Evolutionary conservation across 2,888 invertebrate species (phyloP), one percentile per base, ranked within the genome.

Genomic region (Zygothrica quintamaculata): DNA sequence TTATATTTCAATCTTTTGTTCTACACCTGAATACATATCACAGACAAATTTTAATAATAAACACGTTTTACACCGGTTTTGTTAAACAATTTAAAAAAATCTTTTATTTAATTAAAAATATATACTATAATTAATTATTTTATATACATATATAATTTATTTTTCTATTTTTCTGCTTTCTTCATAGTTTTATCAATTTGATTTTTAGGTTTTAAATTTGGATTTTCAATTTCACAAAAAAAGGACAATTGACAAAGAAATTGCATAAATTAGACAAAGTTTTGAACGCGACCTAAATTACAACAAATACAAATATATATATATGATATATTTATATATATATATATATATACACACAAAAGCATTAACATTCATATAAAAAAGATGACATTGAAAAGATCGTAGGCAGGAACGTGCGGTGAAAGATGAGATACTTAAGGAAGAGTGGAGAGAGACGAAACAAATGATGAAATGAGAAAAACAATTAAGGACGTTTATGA

Each of bases 321-420:
- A 67, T 60, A 29, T 5, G 4, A 29, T 65, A 79, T 74, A 73
- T 65, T 57, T 44, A 68, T 62, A 76, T 65, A 65, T 81, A 33
- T 47, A 56, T 8, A 26, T 6, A 8, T 4, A 26, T 26, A 26
- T 26, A 26, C 8, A 26, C 26, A 72, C 71, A 72, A 74, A 48
- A 60, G 51, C 71, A 61, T 74, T 64, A 77, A 73, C 53, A 84
- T 76, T 73, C 69, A 73, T 76, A 74, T 64, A 68, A 62, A 69
- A 74, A 75, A 59, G 74, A 89, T 79, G 82, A 85, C 87, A 87
- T 86, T 87, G 88, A 88, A 88, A 87, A 89, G 90, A 90, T 86
- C 89, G 88, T 90, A 90, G 90, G 90, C 90, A 90, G 90, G 90
- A 89, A 90, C 90, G 90, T 90, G 90, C 90, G 90, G 90, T 89